Percentiles rank a stretch among this genome's conserved stretches.
Evolutionary conservation across 2,113 vertebrate species (phyloP).

Genomic region (Caloenas nicobarica): DNA sequence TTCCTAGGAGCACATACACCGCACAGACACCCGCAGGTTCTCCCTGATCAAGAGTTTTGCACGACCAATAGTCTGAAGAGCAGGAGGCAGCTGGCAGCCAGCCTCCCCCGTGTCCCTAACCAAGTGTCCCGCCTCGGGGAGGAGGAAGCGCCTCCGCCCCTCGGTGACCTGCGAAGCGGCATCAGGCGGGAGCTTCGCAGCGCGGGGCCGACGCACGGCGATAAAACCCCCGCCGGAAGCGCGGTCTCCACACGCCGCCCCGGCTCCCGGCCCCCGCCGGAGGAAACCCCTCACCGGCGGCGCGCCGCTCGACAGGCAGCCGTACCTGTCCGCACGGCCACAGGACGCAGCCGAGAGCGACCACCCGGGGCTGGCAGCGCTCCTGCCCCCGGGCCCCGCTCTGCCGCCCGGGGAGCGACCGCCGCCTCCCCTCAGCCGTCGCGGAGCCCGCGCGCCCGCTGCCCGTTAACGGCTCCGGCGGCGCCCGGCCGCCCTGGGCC

Average conservation of each 20-base stretch:
- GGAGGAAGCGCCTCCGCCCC: not conserved
- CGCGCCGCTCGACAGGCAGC: not conserved
- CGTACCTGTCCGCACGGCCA: not conserved
- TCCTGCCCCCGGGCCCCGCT: not conserved
- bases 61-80: rapidly evolving
- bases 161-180: not conserved
- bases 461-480: not conserved
- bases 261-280: not conserved
- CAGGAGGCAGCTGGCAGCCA: not conserved
- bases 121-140: not conserved
- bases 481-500: not conserved
- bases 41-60: not conserved
- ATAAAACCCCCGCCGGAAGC: not conserved
- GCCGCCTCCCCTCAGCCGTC: not conserved
- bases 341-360: not conserved
- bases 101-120: not conserved
- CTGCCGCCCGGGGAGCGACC: too few relatives aligned
- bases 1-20: not conserved
- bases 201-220: not conserved
- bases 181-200: rapidly evolving
- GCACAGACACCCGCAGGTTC: not conserved
- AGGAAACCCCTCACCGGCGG: not conserved
- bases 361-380: not conserved
- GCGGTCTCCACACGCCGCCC: not conserved
- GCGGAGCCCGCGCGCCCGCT: not conserved